Base-by-base conservation (phyloP, 2,888 invertebrate genomes). In the Cheilosia pagana region DNA sequence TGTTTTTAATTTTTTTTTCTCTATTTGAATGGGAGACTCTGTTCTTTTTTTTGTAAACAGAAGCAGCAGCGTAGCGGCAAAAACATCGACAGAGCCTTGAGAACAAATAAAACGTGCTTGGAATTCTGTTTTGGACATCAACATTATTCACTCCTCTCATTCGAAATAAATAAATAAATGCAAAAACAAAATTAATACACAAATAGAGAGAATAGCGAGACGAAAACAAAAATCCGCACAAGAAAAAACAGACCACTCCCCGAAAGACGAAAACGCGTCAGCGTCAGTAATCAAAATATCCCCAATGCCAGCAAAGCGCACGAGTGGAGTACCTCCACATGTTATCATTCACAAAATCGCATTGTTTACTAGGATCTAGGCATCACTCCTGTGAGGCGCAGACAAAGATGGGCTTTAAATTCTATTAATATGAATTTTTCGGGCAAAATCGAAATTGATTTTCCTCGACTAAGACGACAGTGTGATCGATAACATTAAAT, bases 41-140 rank as follows among this genome's bases (percentile, higher is more conserved):
- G 3, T 23, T 50, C 14, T 50, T 50, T 50, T 45, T 12, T 12
- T 3, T 7, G n/a, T 8, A 7, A 8, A 45, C 43, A n/a, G 8
- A n/a, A n/a, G n/a, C n/a, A 59, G 23, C 28, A 62, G 28, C 6
- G 25, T 39, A 43, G 16, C 35, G 21, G 19, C 23, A 25, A 50
- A 43, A 39, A 57, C 39, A 57, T 3, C 60, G 19, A 8, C 53
- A 74, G 59, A 83, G 74, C 74, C 74, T 78, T 79, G 70, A 70
- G 50, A 65, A 35, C 43, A 35, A 67, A 71, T 71, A 67, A 72
- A 71, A 85, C 81, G 85, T 85, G 85, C 65, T 75, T 43, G 45
- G 81, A 85, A 85, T 85, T 71, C 60, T 57, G 60, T 55, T 85
- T 74, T 70, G 53, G 41, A 71, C 70, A 85, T 85, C 75, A 81